Percentiles rank a stretch among this genome's conserved stretches.
Conservation (phyloP, 1,140 invertebrate species). For the Eciton burchellii region DNA sequence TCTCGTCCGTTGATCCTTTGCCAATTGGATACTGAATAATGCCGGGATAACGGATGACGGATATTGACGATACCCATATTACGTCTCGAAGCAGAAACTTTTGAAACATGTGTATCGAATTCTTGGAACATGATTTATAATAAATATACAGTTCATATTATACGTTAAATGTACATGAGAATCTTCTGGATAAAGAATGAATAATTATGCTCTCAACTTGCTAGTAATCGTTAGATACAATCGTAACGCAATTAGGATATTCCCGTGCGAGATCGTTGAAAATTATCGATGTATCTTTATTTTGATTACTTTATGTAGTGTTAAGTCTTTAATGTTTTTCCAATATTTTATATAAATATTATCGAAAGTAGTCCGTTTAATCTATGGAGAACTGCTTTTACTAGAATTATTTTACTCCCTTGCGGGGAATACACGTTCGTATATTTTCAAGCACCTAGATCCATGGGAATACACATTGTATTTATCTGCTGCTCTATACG, state of each 20-base stretch:
- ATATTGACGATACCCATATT: conserved; percentile 22
- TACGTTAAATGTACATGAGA: not conserved
- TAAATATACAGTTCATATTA: not conserved
- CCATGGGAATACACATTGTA: not conserved
- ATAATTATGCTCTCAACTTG: too few relatives aligned
- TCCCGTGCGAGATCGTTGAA: too few relatives aligned
- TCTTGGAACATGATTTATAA: conserved; percentile 14
- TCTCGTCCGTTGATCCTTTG: not conserved
- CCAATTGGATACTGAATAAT: conserved; percentile 1
- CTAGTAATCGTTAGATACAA: too few relatives aligned
- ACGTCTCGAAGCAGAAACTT: not conserved
- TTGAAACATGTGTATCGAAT: conserved; percentile 2
- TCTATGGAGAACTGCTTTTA: not conserved
- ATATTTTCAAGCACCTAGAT: not conserved
- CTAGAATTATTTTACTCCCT: not conserved
- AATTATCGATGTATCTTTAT: too few relatives aligned
- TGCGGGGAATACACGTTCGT: not conserved
- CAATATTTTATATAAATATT: not conserved
- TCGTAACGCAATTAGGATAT: too few relatives aligned
- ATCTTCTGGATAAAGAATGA: not conserved
- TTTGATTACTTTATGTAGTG: not conserved
- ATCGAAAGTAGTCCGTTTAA: not conserved
- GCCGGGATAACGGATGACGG: conserved; percentile 15
- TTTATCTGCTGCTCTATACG: conserved; percentile 3
- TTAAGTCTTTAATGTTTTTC: not conserved